Evolutionary conservation across 1,140 invertebrate species (phyloP).

Genomic region (Cydia pomonella): DNA sequence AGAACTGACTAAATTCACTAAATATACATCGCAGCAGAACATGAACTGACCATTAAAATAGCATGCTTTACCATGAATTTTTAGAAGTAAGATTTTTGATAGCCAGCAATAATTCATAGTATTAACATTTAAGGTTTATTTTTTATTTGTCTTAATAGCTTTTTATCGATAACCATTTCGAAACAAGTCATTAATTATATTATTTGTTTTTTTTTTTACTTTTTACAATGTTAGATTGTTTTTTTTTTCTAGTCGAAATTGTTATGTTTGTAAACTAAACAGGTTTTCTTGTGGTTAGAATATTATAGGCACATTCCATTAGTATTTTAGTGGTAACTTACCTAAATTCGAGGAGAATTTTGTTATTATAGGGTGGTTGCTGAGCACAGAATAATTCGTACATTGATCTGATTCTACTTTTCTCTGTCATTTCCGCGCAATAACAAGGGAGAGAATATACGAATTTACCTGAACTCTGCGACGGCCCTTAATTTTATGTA

Average conservation of each 20-base stretch:
- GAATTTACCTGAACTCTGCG: too few relatives aligned
- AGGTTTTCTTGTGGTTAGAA: neutral
- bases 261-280: neutral
- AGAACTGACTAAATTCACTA: constrained; percentile 12
- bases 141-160: neutral
- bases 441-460: too few relatives aligned
- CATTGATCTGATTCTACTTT: too few relatives aligned
- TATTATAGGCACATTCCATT: constrained; percentile 8
- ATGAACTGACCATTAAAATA: neutral
- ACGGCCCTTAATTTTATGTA: neutral
- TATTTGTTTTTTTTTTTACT: neutral
- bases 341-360: neutral
- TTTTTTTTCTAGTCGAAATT: constrained; percentile 2
- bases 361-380: neutral
- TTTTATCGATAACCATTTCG: neutral
- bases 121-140: neutral
- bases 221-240: constrained; percentile 12
- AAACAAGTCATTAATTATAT: neutral
- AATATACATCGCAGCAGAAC: neutral
- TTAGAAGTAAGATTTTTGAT: neutral
- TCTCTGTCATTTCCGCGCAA: too few relatives aligned
- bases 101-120: neutral
- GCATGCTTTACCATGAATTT: neutral
- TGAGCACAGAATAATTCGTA: neutral
- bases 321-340: constrained; percentile 1